A percentile compares a stretch with the other conserved stretches of the same genome.
phyloP scores from a whole-genome alignment of 2,888 invertebrate species.

The Drosophila lacicola region DNA sequence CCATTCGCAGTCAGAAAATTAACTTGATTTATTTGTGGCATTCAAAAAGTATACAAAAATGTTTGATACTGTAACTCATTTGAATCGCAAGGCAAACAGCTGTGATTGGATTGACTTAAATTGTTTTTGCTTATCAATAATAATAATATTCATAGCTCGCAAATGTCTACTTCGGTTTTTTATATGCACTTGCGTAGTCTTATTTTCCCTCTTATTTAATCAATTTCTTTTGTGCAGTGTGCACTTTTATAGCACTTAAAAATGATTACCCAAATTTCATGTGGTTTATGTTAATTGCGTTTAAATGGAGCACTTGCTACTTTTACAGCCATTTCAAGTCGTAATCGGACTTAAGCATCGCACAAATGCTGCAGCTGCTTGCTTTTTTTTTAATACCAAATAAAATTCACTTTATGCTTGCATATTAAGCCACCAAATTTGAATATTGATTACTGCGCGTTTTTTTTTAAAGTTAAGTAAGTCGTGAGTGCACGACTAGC shows the following conservation, averaged over 20 bases:
- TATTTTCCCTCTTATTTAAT: slow-evolving; percentile 1
- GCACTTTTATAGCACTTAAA: slow-evolving; percentile 1
- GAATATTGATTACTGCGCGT: slow-evolving; percentile 16
- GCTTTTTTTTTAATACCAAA: background rate
- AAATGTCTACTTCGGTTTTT: background rate
- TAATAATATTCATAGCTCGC: no score
- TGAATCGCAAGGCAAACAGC: no score
- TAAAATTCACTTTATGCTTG: slow-evolving; percentile 3
- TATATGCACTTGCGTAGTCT: slow-evolving; percentile 1
- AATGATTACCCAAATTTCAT: slow-evolving; percentile 15
- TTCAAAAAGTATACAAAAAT: no score
- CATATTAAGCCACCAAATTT: slow-evolving; percentile 12
- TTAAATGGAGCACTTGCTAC: slow-evolving; percentile 2
- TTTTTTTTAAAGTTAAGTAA: background rate
- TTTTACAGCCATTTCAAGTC: slow-evolving; percentile 11
- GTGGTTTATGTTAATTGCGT: background rate
- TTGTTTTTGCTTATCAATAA: no score
- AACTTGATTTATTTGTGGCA: no score
- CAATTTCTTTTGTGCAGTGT: background rate
- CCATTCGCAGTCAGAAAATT: no score
- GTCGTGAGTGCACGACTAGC: no score
- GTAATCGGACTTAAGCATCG: background rate
- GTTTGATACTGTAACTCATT: no score
- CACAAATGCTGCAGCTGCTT: background rate
- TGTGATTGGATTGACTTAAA: no score